Evolutionary conservation across 2,888 invertebrate genomes (phyloP).

Genomic region (Eupithecia dodoneata): DNA sequence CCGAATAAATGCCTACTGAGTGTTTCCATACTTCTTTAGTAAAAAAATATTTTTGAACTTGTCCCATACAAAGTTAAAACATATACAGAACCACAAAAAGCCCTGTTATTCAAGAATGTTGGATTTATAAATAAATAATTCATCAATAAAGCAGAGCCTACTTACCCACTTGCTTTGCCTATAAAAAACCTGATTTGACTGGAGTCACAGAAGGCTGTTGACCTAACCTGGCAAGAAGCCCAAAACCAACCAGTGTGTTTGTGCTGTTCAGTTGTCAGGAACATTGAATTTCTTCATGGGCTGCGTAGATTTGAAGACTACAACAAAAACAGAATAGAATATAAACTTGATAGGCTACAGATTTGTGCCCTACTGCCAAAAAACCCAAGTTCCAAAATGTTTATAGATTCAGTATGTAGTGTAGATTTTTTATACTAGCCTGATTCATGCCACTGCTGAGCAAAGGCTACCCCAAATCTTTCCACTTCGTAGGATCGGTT

Average conservation of each 20-base stretch:
- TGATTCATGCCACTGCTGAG: too few relatives aligned
- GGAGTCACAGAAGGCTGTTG: slow-evolving; percentile 60
- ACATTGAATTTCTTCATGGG: neutral
- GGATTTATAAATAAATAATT: slow-evolving; percentile 27
- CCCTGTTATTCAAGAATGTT: slow-evolving; percentile 10
- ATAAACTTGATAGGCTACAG: neutral
- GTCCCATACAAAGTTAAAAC: neutral
- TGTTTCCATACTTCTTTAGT: neutral
- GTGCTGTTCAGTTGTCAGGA: slow-evolving; percentile 15
- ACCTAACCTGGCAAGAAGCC: slow-evolving; percentile 72
- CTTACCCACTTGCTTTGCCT: slow-evolving; percentile 46
- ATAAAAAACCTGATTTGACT: slow-evolving; percentile 49
- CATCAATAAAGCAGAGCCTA: slow-evolving; percentile 30
- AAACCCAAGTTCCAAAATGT: neutral
- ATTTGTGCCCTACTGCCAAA: neutral
- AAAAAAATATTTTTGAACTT: neutral
- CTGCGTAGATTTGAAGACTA: neutral
- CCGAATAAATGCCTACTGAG: too few relatives aligned
- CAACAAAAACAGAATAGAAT: neutral
- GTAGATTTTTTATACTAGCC: too few relatives aligned
- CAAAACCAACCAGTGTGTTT: slow-evolving; percentile 44
- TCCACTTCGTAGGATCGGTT: too few relatives aligned
- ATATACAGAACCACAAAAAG: neutral
- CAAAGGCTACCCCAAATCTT: too few relatives aligned
- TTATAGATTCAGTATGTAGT: neutral